Evolutionary conservation across 2,113 vertebrate genomes (phyloP).

Genomic region (Leptocoma aspasia): DNA sequence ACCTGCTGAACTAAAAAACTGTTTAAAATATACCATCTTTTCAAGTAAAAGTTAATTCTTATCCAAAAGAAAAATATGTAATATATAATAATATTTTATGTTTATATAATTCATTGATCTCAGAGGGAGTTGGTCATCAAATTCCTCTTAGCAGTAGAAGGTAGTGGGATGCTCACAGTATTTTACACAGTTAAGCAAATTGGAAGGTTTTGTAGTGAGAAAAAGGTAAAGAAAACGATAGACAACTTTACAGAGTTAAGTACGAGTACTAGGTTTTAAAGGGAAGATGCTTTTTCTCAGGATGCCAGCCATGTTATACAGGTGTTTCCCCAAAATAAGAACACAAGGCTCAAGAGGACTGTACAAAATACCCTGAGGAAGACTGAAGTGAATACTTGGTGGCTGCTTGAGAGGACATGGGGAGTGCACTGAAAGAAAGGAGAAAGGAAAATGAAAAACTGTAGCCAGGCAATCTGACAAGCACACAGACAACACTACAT

Average conservation of each 20-base stretch:
- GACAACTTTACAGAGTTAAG: neutral
- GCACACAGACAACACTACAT: neutral
- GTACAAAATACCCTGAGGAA: neutral
- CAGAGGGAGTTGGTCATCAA: neutral
- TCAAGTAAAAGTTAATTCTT: neutral
- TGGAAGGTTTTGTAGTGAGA: neutral
- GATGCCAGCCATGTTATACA: neutral
- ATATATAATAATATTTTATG: neutral
- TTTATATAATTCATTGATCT: neutral
- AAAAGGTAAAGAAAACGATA: neutral
- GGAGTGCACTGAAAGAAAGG: neutral
- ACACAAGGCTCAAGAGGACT: fast-evolving
- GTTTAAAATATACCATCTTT: neutral
- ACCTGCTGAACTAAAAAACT: neutral
- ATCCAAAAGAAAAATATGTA: neutral
- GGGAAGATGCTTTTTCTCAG: neutral
- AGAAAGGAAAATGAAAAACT: neutral
- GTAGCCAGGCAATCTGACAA: neutral
- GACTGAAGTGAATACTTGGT: neutral
- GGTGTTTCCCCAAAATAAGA: neutral
- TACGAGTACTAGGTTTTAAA: neutral
- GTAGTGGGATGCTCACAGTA: neutral
- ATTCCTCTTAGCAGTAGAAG: neutral
- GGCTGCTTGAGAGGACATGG: neutral
- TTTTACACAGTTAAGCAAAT: neutral